These are phyloP conservation scores for Euwallacea similis DNA, from an alignment of 1,140 invertebrate species.

Conservation along the genomic window DNA sequence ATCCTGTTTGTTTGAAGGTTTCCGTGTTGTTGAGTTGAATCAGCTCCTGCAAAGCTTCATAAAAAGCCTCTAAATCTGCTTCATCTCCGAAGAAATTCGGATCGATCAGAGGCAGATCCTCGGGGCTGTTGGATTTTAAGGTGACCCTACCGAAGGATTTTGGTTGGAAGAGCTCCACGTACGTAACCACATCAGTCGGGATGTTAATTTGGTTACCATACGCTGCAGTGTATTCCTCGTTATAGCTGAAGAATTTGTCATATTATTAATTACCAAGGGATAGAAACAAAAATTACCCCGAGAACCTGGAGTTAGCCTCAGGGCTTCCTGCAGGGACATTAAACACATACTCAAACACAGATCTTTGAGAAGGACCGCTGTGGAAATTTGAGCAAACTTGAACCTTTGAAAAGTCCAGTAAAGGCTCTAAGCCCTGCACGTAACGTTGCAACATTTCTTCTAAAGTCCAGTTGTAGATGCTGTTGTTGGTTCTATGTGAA, in stretches of 20 bases:
- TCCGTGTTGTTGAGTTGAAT: conserved; percentile 58
- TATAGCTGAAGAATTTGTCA: not conserved
- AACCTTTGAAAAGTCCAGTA: not conserved
- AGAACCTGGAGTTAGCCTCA: not conserved
- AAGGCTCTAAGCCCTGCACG: not conserved
- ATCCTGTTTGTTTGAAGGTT: conserved; percentile 52
- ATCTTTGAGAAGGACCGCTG: not conserved
- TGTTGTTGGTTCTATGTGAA: no score
- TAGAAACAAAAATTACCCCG: no score
- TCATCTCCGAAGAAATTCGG: conserved; percentile 64
- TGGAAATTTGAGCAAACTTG: not conserved
- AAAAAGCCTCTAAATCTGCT: conserved; percentile 59
- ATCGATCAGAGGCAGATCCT: conserved; percentile 65
- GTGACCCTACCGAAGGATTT: conserved; percentile 62
- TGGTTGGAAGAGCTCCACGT: conserved; percentile 67
- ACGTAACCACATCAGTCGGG: not conserved
- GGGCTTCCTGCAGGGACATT: not conserved
- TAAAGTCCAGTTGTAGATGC: no score
- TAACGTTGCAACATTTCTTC: not conserved
- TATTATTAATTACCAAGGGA: no score
- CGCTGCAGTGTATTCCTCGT: not conserved
- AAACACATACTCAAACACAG: not conserved
- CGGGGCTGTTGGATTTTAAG: conserved; percentile 61
- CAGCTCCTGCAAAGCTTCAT: conserved; percentile 57
- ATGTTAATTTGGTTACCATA: not conserved